Base-by-base conservation (phyloP, 64 coral and sea anemone genomes). In the Pocillopora verrucosa region DNA sequence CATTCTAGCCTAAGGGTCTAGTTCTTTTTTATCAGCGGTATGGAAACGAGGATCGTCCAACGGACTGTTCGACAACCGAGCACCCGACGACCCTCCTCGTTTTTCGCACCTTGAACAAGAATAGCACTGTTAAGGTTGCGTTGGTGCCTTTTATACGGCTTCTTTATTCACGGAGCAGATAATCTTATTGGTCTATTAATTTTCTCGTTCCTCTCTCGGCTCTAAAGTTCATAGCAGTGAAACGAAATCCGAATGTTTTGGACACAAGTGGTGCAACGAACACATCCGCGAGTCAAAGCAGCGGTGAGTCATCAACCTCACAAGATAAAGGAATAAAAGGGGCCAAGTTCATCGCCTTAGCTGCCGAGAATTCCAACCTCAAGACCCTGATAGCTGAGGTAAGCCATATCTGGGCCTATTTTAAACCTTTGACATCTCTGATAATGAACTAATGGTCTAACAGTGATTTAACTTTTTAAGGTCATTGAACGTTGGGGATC, bases 291-390 rank as follows among this genome's bases (percentile, higher is more conserved):
- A 95, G 93, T 57, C 84, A 91, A 19, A 68, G 61, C 36, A 69
- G 88, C 60, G 93, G 68, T 56, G 85, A 95, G 19, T 91, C 93
- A 4, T 76, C 79, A 36, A 62, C 79, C 22, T 91, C 93, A 4
- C 86, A 87, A 35, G 93, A 95, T 16, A 82, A 76, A 59, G 84
- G 58, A 3, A 73, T 92, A 3, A 83, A 88, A 41, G 89, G 93
- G 26, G 80, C 93, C 57, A 92, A 88, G 45, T 90, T 79, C 37
- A 95, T 95, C 22, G 85, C 89, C 13, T 65, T 95, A 45, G 86
- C 80, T 15, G 93, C 93, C 2, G 93, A 95, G 59, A 95, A 95
- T 36, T 91, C 93, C 35, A 95, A 84, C 45, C 61, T 95, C 16
- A 95, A 84, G 69, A 69, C 37, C 35, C 78, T 91, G 16, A 73